Conservation (phyloP, 2,797 vertebrate species). For the Pyrocephalus nanus region DNA sequence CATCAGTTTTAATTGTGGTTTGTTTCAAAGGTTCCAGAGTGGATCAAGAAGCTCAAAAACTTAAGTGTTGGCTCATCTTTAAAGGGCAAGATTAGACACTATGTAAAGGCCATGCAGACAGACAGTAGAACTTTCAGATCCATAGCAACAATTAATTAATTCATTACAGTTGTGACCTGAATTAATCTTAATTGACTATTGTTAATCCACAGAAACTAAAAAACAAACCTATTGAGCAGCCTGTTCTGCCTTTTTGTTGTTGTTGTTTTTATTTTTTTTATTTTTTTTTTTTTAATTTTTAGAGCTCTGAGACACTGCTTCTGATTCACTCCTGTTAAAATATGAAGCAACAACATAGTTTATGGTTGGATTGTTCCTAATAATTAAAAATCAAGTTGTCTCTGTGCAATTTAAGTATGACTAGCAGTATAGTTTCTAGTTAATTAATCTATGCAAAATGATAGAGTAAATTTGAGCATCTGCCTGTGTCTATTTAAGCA, state of each 20-base stretch:
- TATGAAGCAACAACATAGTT: not conserved
- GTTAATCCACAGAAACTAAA: not conserved
- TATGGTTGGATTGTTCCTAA: not conserved
- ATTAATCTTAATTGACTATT: not conserved
- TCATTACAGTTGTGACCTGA: not conserved
- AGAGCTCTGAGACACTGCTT: not conserved
- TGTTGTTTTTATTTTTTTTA: not conserved
- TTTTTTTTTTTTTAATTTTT: not conserved
- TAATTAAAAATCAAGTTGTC: not conserved
- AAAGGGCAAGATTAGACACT: not conserved
- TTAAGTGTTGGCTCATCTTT: not conserved
- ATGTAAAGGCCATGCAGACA: not conserved
- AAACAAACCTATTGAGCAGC: not conserved
- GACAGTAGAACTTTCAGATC: not conserved
- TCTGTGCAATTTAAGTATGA: not conserved
- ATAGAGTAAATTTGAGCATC: not conserved
- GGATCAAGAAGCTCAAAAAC: not conserved
- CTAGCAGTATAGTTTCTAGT: not conserved
- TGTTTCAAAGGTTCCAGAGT: not conserved
- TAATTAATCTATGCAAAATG: not conserved
- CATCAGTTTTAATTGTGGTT: not conserved
- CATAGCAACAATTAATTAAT: not conserved
- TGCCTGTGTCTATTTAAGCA: not conserved
- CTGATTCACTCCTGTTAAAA: not conserved
- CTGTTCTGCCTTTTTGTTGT: not conserved